Conservation (phyloP, 2,113 vertebrate species). For the Turnix velox region DNA sequence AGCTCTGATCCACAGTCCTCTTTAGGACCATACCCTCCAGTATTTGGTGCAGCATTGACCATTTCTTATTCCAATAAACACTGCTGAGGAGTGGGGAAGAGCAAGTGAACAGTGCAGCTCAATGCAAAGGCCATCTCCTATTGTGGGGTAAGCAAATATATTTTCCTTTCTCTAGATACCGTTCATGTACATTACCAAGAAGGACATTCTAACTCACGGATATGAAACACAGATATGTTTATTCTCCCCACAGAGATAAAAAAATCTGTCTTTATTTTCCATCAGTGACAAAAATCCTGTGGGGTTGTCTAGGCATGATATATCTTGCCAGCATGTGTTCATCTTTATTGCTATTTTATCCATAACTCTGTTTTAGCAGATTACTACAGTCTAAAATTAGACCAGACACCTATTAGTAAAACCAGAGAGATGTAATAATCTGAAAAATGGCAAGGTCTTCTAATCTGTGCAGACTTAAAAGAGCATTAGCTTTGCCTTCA, state of each 20-base stretch:
- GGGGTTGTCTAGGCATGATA: not conserved
- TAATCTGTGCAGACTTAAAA: not conserved
- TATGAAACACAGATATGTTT: not conserved
- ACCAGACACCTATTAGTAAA: not conserved
- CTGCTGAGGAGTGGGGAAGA: not conserved
- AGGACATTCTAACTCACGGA: not conserved
- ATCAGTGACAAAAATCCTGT: not conserved
- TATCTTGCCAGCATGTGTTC: not conserved
- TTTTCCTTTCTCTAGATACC: not conserved
- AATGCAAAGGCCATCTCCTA: not conserved
- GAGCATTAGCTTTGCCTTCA: not conserved
- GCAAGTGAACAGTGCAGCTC: not conserved
- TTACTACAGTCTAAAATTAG: not conserved
- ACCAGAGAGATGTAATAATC: not conserved
- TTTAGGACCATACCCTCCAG: not conserved
- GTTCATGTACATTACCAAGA: not conserved
- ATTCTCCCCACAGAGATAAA: not conserved
- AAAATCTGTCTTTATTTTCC: not conserved
- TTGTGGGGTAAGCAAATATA: not conserved
- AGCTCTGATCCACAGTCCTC: not conserved
- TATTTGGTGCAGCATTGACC: not conserved
- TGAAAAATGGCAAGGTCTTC: not conserved
- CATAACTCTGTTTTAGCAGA: not conserved
- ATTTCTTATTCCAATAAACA: not conserved
- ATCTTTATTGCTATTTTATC: not conserved